phyloP scores from a whole-genome alignment of 2,113 vertebrate genomes.

The Eptesicus fuscus region DNA sequence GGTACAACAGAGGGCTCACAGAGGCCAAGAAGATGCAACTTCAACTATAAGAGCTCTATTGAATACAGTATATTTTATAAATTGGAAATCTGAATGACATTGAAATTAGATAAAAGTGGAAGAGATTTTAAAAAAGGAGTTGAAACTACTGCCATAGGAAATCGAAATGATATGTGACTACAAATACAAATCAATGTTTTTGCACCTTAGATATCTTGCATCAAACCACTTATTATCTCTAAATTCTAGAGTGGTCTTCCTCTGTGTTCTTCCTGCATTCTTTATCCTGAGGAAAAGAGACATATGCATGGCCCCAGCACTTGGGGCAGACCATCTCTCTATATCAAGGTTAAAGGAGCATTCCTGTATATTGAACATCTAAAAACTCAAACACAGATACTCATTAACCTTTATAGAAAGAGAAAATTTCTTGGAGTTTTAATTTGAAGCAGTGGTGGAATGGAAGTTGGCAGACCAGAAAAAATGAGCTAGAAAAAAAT shows the following conservation, averaged over 20 bases:
- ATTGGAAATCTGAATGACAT: neutral
- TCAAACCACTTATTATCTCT: neutral
- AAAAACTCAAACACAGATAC: neutral
- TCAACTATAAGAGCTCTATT: neutral
- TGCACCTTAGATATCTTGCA: neutral
- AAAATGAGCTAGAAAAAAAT: neutral
- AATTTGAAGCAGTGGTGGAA: neutral
- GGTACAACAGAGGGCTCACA: neutral
- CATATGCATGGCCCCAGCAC: neutral
- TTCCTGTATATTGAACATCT: neutral
- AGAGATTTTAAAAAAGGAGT: neutral
- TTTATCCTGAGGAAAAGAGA: neutral
- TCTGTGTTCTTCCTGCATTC: neutral
- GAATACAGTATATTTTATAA: neutral
- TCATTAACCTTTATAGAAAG: neutral
- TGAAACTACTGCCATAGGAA: neutral
- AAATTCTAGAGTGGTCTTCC: neutral
- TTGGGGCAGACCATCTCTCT: neutral
- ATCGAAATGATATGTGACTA: neutral
- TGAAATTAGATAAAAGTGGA: neutral
- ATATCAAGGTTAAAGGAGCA: neutral
- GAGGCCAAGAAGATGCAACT: neutral
- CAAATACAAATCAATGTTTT: neutral
- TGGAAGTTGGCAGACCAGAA: neutral
- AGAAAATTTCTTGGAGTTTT: constrained; percentile 35